Percentiles rank a stretch among this genome's conserved stretches.
These are phyloP conservation scores for Nematostella vectensis DNA, from an alignment of 92 coral and sea anemone genomes.

Conservation along the genomic window DNA sequence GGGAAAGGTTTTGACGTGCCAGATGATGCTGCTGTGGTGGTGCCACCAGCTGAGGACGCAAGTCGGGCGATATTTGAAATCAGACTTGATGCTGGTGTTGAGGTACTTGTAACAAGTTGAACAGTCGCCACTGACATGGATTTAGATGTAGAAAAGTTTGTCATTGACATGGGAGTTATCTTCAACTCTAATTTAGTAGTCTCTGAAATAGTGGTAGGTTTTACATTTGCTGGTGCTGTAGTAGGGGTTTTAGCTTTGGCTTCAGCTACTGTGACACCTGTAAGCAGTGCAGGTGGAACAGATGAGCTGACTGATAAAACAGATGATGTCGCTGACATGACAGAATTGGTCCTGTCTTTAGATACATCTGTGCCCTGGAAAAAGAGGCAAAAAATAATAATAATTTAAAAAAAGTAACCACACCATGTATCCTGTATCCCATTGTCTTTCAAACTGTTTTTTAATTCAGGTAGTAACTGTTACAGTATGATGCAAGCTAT, in stretches of 20 bases:
- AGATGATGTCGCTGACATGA: background rate
- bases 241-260: background rate
- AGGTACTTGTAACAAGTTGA: background rate
- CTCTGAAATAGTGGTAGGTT: background rate
- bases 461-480: too few relatives aligned
- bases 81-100: slow-evolving; percentile 1
- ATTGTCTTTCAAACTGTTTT: too few relatives aligned
- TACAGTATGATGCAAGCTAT: too few relatives aligned
- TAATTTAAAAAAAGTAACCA: too few relatives aligned
- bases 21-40: background rate
- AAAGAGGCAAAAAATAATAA: too few relatives aligned
- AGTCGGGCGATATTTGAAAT: background rate
- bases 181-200: background rate
- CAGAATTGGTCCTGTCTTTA: too few relatives aligned
- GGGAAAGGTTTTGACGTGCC: background rate
- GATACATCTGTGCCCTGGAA: too few relatives aligned
- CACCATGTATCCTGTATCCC: too few relatives aligned
- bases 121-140: background rate
- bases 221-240: slow-evolving; percentile 4
- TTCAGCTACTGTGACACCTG: too few relatives aligned
- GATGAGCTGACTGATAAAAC: background rate
- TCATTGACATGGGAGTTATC: background rate
- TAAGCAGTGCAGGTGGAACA: background rate
- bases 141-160: background rate
- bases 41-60: background rate